These are phyloP conservation scores for Phataginus tricuspis DNA, from an alignment of 2,797 vertebrate species.

Conservation along the genomic window DNA sequence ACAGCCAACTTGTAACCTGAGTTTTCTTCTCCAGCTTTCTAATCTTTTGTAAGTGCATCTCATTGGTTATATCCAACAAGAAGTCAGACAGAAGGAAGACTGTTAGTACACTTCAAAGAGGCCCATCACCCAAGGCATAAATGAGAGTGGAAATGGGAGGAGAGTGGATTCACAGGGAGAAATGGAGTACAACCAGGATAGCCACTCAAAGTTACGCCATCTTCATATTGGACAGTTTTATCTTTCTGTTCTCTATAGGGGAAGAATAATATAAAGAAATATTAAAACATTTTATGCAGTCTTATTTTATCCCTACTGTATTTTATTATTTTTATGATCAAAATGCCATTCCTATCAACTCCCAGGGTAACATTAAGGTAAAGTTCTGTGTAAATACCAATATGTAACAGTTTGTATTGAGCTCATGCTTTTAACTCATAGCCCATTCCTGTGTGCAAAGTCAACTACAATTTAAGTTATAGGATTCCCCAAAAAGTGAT, in stretches of 20 bases:
- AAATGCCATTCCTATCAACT: neutral
- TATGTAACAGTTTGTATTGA: neutral
- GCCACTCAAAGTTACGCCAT: neutral
- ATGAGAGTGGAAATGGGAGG: neutral
- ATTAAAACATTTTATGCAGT: neutral
- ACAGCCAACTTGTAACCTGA: neutral
- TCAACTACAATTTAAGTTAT: conserved; percentile 18
- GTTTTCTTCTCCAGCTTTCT: neutral
- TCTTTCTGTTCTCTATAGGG: neutral
- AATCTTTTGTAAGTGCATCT: neutral
- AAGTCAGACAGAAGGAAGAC: neutral
- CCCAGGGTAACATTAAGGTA: neutral
- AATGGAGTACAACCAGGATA: neutral
- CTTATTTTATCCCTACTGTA: neutral
- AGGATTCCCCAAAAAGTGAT: neutral
- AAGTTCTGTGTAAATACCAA: neutral
- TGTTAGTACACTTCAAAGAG: neutral
- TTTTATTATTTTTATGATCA: neutral
- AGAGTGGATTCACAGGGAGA: neutral
- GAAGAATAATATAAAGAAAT: neutral
- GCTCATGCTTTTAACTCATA: neutral
- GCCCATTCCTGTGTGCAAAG: neutral
- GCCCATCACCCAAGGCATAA: neutral
- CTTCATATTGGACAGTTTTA: neutral
- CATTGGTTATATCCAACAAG: neutral